Base-by-base conservation (phyloP, 2,888 invertebrate species). In the Latrodectus hesperus region DNA sequence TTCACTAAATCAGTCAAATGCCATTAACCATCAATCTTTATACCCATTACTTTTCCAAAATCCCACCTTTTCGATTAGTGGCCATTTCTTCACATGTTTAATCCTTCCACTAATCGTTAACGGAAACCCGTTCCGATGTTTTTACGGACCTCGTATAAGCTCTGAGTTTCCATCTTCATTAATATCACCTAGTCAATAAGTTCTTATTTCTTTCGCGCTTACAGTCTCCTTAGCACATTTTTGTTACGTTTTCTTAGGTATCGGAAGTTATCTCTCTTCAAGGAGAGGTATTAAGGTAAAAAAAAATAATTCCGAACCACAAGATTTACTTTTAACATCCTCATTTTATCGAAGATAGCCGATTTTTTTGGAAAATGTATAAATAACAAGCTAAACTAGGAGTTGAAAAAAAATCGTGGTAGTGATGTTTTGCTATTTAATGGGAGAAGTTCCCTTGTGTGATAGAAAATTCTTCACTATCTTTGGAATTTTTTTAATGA, bases 31-130 rank as follows among this genome's bases (percentile, higher is more conserved):
- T 60, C n/a, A 60, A 60, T 60, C 60, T 5, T 60, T 60, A n/a
- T 16, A 60, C 60, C n/a, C 60, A 4, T 16, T n/a, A n/a, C 60
- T 16, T 60, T n/a, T 60, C 60, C n/a, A 8, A 60, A 60, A 60
- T 60, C 60, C 60, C 60, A 60, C 60, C 60, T 60, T 38, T n/a
- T 60, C 60, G 60, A 60, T 60, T 60, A 60, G 60, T 60, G 60
- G 60, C 60, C 60, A 60, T 38, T 38, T 38, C 38, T 38, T 60
- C 60, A n/a, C 60, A 60, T 38, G 60, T 60, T n/a, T 60, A 60
- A 60, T 60, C 60, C 60, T 4, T 12, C 60, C 60, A 60, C 60
- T 60, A 60, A 16, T 60, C n/a, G 60, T n/a, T n/a, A 60, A 60
- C 60, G 60, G 60, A n/a, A 60, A 12, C n/a, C 11, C 60, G n/a